Base-by-base conservation (phyloP, 2,888 invertebrate genomes). In the Dyspetes luteomarginatus region DNA sequence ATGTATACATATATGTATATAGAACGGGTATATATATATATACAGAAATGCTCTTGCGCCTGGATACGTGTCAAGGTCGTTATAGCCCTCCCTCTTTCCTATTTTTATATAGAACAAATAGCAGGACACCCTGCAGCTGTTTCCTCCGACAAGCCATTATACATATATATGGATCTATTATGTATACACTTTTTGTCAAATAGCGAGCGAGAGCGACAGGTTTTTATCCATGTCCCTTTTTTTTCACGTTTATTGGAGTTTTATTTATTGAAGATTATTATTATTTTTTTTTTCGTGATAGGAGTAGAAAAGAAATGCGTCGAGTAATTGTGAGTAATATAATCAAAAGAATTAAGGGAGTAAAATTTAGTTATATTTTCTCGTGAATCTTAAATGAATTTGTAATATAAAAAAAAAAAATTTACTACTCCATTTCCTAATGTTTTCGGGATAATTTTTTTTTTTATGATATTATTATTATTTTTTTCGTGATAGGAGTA, bases 11-110 rank as follows among this genome's bases (percentile, higher is more conserved):
- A 36, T 9, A 36, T 1, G 12, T 3, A 12, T 36, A 36, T 36
- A 36, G 7, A 36, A 12, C 36, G 12, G 12, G 2, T 36, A 36
- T 36, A 12, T 36, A 36, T 36, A 1, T 3, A 22, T 24, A 28
- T 7, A 52, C 7, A 26, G 26, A 4, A 24, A 19, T 45, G 58
- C 58, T 48, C 28, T 58, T 48, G 58, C 50, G 26, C 24, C 72
- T 50, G 72, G 72, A 72, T 72, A 72, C 45, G 52, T 60, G 72
- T 72, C 72, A 72, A 72, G 72, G 72, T 72, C 72, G 72, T 24
- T 12, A 3, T 9, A 48, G 50, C 30, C 45, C 58, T 45, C 69
- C 45, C 69, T 28, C 56, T 71, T 71, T 36, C 19, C 71, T 24
- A 45, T 17, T n/a, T 22, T 24, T 4, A 26, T 56, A 48, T 28